Evolutionary conservation across 2,888 invertebrate species (phyloP), one percentile per base, ranked within the genome.

Genomic region (Cryptophagus acutangulus): DNA sequence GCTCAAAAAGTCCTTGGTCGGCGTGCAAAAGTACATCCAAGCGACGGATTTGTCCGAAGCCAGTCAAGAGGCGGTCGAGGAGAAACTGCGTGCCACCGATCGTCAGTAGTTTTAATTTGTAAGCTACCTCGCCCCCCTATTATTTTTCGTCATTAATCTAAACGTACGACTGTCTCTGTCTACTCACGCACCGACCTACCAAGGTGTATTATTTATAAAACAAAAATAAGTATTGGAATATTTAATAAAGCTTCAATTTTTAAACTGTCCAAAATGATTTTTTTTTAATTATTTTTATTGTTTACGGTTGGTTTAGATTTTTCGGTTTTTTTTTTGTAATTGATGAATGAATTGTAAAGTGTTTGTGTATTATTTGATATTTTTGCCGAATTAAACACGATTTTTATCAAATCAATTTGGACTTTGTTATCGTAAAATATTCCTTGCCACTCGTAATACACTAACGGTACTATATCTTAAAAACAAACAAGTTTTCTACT

Each of bases 1-100:
- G 65, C 79, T 99, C 71, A 96, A 95, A 78, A 92, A 93, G 72
- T 90, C 94, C 47, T 78, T 99, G 69, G 92, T 92, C 51, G 95
- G 95, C 63, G 90, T 96, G 58, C 92, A 91, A 76, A 93, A 93
- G 78, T 94, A 92, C 77, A 89, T 95, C 71, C 95, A 92, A 76
- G 93, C 94, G 65, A 94, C 92, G 66, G 94, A 95, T 72, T 79
- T 89, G 64, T 87, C 91, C 57, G 95, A 95, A 75, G 90, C 92
- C 54, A 89, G 90, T 54, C 87, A 89, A 66, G 91, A 92, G 71
- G 88, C 89, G 56, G 91, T 92, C 52, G 92, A 92, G 71, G 91
- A 91, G 72, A 92, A 92, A 73, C 81, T 92, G 61, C 87, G 92
- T 75, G 85, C 90, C 72, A 92, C 90, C 64, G 92, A 92, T 76